These are phyloP conservation scores for Timandra comae DNA, from an alignment of 2,888 invertebrate genomes.

Conservation along the genomic window DNA sequence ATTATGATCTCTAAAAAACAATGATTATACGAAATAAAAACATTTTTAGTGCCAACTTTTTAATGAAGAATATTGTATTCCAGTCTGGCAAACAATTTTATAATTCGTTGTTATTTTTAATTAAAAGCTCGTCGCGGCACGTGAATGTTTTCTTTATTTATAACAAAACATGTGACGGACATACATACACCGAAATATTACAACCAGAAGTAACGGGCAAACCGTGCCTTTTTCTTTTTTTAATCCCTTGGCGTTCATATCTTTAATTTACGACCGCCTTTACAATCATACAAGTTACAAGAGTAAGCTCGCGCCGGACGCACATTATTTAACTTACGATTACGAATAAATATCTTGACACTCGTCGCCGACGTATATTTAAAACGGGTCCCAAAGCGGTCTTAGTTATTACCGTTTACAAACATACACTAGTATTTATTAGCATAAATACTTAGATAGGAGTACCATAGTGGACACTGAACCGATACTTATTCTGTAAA, in stretches of 20 bases:
- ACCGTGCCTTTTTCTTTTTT: slow-evolving; percentile 13
- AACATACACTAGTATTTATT: slow-evolving; percentile 19
- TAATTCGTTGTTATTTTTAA: no score
- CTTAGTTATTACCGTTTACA: slow-evolving; percentile 16
- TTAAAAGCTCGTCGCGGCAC: not conserved
- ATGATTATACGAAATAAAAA: no score
- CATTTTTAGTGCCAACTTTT: no score
- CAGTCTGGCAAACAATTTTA: no score
- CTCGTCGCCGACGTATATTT: slow-evolving; percentile 10
- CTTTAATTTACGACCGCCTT: slow-evolving; percentile 11
- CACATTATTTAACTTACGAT: slow-evolving; percentile 12
- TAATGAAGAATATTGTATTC: no score
- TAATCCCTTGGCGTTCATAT: slow-evolving; percentile 15
- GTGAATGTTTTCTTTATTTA: not conserved
- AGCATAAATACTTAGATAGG: slow-evolving; percentile 19
- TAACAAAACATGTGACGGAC: not conserved
- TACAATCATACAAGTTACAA: slow-evolving; percentile 1
- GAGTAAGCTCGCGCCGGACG: slow-evolving; percentile 7
- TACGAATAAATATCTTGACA: slow-evolving; percentile 12
- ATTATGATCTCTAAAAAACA: no score
- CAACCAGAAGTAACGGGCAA: slow-evolving; percentile 15
- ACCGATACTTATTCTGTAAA: slow-evolving; percentile 5
- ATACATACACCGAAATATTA: not conserved
- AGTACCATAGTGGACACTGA: slow-evolving; percentile 5
- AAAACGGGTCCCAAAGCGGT: slow-evolving; percentile 22